Conservation (phyloP, 2,888 invertebrate species). For the Nesidiocoris tenuis region DNA sequence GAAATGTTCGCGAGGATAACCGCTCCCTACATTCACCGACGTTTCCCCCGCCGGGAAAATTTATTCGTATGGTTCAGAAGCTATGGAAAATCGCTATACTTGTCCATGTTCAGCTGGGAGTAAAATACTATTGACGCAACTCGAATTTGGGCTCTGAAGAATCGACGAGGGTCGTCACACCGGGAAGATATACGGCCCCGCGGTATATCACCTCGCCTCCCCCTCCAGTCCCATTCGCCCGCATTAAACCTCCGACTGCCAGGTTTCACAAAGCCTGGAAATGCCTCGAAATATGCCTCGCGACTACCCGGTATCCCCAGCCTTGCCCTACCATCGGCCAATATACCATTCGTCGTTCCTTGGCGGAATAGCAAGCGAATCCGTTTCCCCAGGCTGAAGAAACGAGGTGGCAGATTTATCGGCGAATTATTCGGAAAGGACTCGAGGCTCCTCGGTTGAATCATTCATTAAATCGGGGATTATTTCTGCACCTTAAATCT, state of each 20-base stretch:
- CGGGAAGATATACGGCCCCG: conserved; percentile 12
- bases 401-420: conserved; percentile 24
- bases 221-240: conserved; percentile 3
- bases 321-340: not conserved
- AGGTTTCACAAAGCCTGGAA: not conserved
- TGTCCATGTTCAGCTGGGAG: too few relatives aligned
- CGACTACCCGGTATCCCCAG: not conserved
- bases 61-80: too few relatives aligned
- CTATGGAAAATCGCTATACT: too few relatives aligned
- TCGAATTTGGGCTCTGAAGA: too few relatives aligned
- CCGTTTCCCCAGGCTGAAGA: not conserved
- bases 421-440: conserved; percentile 27
- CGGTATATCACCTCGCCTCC: conserved; percentile 24
- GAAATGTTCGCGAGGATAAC: too few relatives aligned
- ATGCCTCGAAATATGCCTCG: conserved; percentile 33
- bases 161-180: not conserved
- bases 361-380: conserved; percentile 9
- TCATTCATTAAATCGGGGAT: conserved; percentile 34
- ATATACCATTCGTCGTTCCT: not conserved
- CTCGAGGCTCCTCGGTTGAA: conserved; percentile 1
- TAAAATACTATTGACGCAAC: too few relatives aligned
- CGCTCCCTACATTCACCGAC: too few relatives aligned
- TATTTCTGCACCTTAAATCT: conserved; percentile 15
- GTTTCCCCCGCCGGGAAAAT: too few relatives aligned
- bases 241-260: not conserved